Evolutionary conservation across 2,113 vertebrate species (phyloP).

Genomic region (Meriones unguiculatus): DNA sequence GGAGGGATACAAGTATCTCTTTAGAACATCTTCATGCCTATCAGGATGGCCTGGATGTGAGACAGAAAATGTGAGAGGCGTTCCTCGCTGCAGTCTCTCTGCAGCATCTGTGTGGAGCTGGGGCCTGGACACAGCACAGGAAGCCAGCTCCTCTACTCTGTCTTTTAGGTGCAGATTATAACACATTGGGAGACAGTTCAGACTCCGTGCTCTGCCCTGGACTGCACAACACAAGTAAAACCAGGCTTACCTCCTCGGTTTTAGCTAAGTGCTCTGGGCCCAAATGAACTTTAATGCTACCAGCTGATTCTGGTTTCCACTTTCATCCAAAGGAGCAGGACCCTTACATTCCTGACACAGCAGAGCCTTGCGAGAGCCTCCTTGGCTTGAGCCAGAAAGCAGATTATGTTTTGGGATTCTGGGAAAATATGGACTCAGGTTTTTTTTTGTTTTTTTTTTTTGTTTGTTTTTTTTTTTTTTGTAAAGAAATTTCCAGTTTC

Average conservation of each 20-base stretch:
- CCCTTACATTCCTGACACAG: rapidly evolving
- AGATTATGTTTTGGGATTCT: rapidly evolving
- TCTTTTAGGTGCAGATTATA: rapidly evolving
- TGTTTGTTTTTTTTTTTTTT: not conserved
- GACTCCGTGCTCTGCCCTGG: rapidly evolving
- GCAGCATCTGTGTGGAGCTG: not conserved
- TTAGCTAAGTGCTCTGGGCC: rapidly evolving
- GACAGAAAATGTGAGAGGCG: not conserved
- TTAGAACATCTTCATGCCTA: not conserved
- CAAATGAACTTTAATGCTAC: not conserved
- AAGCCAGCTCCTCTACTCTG: rapidly evolving
- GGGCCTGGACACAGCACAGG: rapidly evolving
- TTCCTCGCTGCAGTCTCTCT: no score
- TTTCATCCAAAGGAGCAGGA: not conserved
- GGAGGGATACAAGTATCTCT: not conserved
- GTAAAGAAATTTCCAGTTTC: not conserved
- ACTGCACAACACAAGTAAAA: rapidly evolving
- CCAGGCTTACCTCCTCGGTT: rapidly evolving
- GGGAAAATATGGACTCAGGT: not conserved
- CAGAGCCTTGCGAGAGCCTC: not conserved
- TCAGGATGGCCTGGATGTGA: not conserved
- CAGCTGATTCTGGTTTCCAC: not conserved
- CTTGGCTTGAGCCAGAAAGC: not conserved
- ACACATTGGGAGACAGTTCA: rapidly evolving
- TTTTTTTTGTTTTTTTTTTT: not conserved